Conservation (phyloP, 2,113 vertebrate genomes). For the Cervus canadensis region DNA sequence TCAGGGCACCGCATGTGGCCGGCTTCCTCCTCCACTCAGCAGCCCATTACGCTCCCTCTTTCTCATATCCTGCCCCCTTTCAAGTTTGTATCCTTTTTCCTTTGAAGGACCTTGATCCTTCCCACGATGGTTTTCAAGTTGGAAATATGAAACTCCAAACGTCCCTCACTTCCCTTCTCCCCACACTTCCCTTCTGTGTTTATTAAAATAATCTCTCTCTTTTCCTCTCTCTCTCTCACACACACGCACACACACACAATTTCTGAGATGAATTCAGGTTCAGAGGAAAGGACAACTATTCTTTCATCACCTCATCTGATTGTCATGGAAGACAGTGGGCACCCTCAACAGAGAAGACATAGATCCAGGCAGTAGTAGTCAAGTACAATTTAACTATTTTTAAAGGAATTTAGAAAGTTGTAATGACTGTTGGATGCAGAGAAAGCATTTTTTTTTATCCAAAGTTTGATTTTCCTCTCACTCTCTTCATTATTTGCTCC, state of each 20-base stretch:
- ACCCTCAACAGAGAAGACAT: background rate
- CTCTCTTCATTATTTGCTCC: background rate
- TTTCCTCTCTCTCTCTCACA: background rate
- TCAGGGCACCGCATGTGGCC: background rate
- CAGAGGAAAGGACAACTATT: background rate
- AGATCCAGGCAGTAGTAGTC: background rate
- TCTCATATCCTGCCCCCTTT: constrained; percentile 62
- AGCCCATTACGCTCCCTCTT: background rate
- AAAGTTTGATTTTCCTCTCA: background rate
- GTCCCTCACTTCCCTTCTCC: background rate
- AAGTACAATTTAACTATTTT: background rate
- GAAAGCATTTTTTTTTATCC: background rate
- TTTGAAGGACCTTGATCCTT: constrained; percentile 61
- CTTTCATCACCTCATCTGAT: background rate
- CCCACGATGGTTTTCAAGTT: constrained; percentile 53
- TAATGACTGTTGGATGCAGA: background rate
- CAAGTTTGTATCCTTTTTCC: constrained; percentile 53
- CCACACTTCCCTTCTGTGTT: constrained; percentile 26
- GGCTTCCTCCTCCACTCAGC: constrained; percentile 51
- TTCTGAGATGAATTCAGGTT: background rate
- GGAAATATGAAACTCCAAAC: constrained; percentile 60
- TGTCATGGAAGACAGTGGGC: background rate
- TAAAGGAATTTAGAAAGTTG: background rate
- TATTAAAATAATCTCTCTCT: constrained; percentile 55
- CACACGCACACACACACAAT: background rate